Base-by-base conservation (phyloP, 2,888 invertebrate genomes). In the Empis stercorea region DNA sequence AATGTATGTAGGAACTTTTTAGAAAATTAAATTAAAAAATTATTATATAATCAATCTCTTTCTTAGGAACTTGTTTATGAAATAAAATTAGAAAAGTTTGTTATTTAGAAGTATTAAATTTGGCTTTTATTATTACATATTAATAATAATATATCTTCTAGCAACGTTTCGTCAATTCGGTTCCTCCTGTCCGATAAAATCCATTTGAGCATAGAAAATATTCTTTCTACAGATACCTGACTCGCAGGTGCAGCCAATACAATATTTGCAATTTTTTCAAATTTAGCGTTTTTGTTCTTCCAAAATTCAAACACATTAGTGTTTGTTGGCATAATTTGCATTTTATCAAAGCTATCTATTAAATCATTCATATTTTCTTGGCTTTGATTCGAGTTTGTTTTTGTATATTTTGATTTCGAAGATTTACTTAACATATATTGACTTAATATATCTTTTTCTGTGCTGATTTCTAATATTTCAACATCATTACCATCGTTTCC, bases 141-240 rank as follows among this genome's bases (percentile, higher is more conserved):
- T 27, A 27, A 27, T 27, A 27, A 27, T 9, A 27, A 27, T 6
- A 27, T 49, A 49, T 50, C 48, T 37, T 49, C 46, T 41, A 43
- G 45, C 48, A 42, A 43, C 11, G 20, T 23, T 17, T 44, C 34
- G 34, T 42, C 42, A 36, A 27, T 36, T 23, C 15, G 30, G 46
- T 42, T 42, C 41, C 34, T 46, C 32, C 20, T 30, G 39, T 44
- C 37, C 37, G 37, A 30, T 32, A 43, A 30, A 43, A 15, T 20
- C 27, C 27, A 27, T 10, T 16, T 20, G 13, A 30, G 43, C 32
- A 30, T 30, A 32, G 27, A 15, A 43, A 16, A 27, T 32, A 43
- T 16, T 20, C 42, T 16, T 30, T 43, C 27, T 16, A 27, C 15
- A 15, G 32, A 27, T 43, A 16, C 16, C 27, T 14, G 32, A 43